Base-by-base conservation (phyloP, 2,888 invertebrate species). In the Baronia brevicornis region DNA sequence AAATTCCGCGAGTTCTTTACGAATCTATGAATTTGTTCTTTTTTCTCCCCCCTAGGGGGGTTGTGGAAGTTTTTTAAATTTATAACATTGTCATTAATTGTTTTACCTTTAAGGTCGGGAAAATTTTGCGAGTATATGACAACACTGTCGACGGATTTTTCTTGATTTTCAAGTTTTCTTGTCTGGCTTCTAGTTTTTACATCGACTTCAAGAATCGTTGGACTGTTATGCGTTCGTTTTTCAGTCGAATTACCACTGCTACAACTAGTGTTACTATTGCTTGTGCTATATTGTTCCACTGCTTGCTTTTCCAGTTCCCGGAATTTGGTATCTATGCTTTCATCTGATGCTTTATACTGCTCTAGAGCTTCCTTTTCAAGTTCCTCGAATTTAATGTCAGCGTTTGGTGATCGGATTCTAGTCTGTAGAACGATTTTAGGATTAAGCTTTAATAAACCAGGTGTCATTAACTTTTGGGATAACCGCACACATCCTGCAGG, bases 251-350 rank as follows among this genome's bases (percentile, higher is more conserved):
- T 69, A 0, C 72, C 78, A 42, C 80, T 82, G 49, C 80, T 78
- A 48, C 80, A 84, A 39, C 84, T 84, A 1, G 82, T 84, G 40
- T 79, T 80, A 44, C 82, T 84, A 37, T 80, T 80, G 43, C 84
- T 82, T 0, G 71, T 71, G 48, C 84, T 86, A 59, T 90, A 90
- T 53, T 90, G 90, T 49, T 90, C 90, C 28, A 87, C 86, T 0
- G 90, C 90, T 49, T 90, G 87, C 36, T 87, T 82, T 51, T 90
- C 90, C 35, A 90, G 62, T 41, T 90, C 89, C 31, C 86, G 79
- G 54, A 86, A 87, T 44, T 86, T 87, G 4, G 85, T 86, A 44
- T 87, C 87, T 51, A 85, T 87, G 43, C 85, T 84, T 46, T 85
- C 85, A 41, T 84, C 82, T 3, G 82, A 86, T n/a, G 85, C 84